Percentiles rank a stretch among this genome's conserved stretches.
Conservation (phyloP, 2,888 invertebrate genomes). For the Ennomos quercinarius region DNA sequence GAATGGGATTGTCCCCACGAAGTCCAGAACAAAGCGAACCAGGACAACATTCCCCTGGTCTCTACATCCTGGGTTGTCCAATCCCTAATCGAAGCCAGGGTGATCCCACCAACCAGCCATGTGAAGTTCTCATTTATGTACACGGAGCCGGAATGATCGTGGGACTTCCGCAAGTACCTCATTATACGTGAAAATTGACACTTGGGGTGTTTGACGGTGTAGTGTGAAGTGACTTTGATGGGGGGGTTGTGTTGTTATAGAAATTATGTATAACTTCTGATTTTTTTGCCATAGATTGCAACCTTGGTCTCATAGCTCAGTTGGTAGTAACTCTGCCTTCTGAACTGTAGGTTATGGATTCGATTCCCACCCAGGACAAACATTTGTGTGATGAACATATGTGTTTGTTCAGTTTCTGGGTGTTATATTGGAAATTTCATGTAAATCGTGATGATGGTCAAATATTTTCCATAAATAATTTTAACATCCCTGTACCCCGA, state of each 20-base stretch:
- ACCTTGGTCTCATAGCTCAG: too few species aligned
- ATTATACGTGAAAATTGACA: slow-evolving; percentile 81
- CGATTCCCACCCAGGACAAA: too few species aligned
- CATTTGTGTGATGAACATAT: too few species aligned
- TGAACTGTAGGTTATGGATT: too few species aligned
- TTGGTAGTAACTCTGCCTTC: background rate
- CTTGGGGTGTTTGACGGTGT: slow-evolving; percentile 54
- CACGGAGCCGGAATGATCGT: slow-evolving; percentile 82
- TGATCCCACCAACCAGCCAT: slow-evolving; percentile 78
- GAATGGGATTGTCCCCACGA: slow-evolving; percentile 87
- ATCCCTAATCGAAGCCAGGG: slow-evolving; percentile 87
- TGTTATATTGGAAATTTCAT: too few species aligned
- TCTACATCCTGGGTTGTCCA: slow-evolving; percentile 90
- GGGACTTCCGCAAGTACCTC: slow-evolving; percentile 80
- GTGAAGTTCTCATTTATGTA: slow-evolving; percentile 84
- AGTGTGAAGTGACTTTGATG: slow-evolving; percentile 47
- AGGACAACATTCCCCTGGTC: slow-evolving; percentile 87
- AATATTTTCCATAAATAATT: too few species aligned
- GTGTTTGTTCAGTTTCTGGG: too few species aligned
- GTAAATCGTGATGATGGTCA: too few species aligned
- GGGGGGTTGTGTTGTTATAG: slow-evolving; percentile 35
- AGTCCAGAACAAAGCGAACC: slow-evolving; percentile 81
- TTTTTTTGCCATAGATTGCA: too few species aligned
- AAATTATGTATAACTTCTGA: too few species aligned
- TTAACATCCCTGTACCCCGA: too few species aligned